Evolutionary conservation across 2,797 vertebrate genomes (phyloP), one percentile per base, ranked within the genome.

Genomic region (Margarornis squamiger): DNA sequence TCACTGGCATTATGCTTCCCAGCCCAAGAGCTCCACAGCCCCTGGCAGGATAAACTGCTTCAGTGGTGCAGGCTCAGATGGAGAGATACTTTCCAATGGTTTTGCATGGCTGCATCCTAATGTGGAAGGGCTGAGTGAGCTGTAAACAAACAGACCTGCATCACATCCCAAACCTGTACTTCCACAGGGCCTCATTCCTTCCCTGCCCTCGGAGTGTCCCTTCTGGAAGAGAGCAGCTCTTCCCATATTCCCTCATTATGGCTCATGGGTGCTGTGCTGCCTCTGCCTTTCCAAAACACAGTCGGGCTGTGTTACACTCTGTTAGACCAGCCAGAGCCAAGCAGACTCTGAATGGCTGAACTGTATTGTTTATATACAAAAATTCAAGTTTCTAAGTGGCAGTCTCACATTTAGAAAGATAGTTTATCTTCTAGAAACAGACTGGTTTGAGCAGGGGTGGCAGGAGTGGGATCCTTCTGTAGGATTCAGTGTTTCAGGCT

Each of bases 111-210:
- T 95, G 43, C 75, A 70, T 86, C 70, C 85, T 86, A 18, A 65
- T 76, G 91, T 70, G 76, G 85, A 92, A 88, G 72, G 85, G 78
- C 45, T 93, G 89, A 90, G 49, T 43, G 88, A 95, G 92, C 63
- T 88, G 92, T 92, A 96, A 96, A 94, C 89, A 88, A 95, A 91
- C 78, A 87, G 67, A 89, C 75, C 78, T 91, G 38, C 83, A 90
- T 84, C 86, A 24, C 89, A 59, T 62, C 67, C 76, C 92, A 89
- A 91, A 92, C 84, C 88, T 88, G 88, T 90, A 41, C 82, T 90
- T 74, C 88, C 90, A 88, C 67, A 58, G 63, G 78, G 79, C 72
- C 77, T 59, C 66, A 19, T 54, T 92, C 75, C 92, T 94, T 95
- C 70, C 93, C 95, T 91, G 59, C 52, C 83, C 77, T 81, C 63